A percentile compares a stretch with the other conserved stretches of the same genome.
Conservation (phyloP, 2,797 vertebrate species). For the Melanotaenia pygmaea region DNA sequence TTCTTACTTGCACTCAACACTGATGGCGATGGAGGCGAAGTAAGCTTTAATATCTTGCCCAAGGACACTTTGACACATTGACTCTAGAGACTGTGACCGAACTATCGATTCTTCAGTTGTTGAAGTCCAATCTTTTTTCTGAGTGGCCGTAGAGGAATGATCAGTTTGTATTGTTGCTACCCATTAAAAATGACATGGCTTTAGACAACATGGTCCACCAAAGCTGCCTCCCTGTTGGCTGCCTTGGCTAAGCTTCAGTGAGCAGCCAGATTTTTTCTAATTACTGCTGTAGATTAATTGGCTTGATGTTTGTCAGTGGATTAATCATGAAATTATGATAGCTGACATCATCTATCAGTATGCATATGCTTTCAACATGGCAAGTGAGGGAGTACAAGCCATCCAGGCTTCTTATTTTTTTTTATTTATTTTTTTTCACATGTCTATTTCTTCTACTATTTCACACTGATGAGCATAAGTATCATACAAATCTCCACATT, state of each 20-base stretch:
- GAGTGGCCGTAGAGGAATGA: not conserved
- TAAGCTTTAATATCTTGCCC: not conserved
- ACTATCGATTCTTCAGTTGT: not conserved
- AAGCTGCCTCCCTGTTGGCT: slow-evolving; percentile 53
- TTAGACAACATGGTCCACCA: slow-evolving; percentile 31
- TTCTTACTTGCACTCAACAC: not conserved
- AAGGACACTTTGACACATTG: not conserved
- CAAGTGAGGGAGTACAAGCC: not conserved
- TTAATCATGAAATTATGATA: slow-evolving; percentile 67
- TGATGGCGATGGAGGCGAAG: not conserved
- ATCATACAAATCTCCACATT: not conserved
- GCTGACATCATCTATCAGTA: slow-evolving; percentile 29
- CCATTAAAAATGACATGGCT: slow-evolving; percentile 4
- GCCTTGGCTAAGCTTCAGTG: slow-evolving; percentile 57
- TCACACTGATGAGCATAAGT: not conserved
- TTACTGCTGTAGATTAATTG: slow-evolving; percentile 73
- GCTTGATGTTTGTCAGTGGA: slow-evolving; percentile 65
- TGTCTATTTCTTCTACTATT: not conserved
- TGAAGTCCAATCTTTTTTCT: not conserved
- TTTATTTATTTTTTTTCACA: not conserved
- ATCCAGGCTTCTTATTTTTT: not conserved
- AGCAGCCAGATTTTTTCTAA: slow-evolving; percentile 68
- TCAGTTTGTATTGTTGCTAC: not conserved
- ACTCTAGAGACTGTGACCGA: not conserved
- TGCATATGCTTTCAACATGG: not conserved